Base-by-base conservation (phyloP, 2,888 invertebrate genomes). In the Fissipunctia ypsillon region DNA sequence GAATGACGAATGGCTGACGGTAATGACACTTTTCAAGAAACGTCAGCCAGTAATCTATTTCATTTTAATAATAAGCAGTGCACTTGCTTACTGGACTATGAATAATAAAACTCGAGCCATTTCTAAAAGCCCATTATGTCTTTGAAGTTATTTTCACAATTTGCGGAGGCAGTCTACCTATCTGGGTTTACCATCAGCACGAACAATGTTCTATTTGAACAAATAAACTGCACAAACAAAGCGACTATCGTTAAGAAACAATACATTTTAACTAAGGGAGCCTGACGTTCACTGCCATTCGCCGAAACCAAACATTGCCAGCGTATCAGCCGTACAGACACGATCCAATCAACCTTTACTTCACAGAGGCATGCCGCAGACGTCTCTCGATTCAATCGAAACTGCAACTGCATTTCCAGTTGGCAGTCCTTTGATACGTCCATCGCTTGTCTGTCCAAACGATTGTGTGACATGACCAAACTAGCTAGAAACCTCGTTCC, bases 381-480 rank as follows among this genome's bases (percentile, higher is more conserved):
- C 95, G 93, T 94, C 94, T 90, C 91, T 92, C 93, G 94, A 95
- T 95, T 94, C 94, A 95, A 95, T 95, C 94, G 93, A 90, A 94
- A 93, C 94, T 94, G 95, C 95, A 94, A 95, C 95, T 95, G 95
- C 95, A 94, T 94, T 94, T 94, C 92, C 94, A 94, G 94, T 93
- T 93, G 92, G 93, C 90, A 91, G 89, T 92, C 94, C 95, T 96
- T 96, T 96, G 95, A 96, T 95, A 94, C 94, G 95, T 95, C 96
- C 95, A 94, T 95, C 96, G 94, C 91, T 94, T 96, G 96, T 96
- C 96, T 95, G 94, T 95, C 94, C 92, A 91, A 93, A 94, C 94
- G 94, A 95, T 94, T 95, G 94, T 94, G 89, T 89, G 91, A 89
- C 88, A 88, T 88, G 86, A 87, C 95, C 94, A 91, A 73, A 59